Conservation (phyloP, 2,797 vertebrate species). For the Neopelma chrysocephalum region DNA sequence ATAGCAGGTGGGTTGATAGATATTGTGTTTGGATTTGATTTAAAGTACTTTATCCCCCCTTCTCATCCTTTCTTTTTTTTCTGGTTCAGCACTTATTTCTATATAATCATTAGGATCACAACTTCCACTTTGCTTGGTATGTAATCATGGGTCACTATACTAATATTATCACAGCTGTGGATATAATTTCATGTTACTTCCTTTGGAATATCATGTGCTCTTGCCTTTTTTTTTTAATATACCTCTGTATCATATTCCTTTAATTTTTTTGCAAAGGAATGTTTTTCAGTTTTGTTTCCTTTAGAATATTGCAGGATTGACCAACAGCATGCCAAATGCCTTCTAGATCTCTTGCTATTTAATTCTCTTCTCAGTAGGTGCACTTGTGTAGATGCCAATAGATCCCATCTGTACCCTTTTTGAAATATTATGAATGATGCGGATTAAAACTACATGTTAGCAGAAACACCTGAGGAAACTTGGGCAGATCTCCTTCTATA, state of each 20-base stretch:
- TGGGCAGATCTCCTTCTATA: not conserved
- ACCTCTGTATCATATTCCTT: not conserved
- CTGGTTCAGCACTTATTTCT: constrained; percentile 50
- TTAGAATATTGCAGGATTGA: not conserved
- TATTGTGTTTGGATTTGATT: constrained; percentile 47
- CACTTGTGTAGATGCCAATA: not conserved
- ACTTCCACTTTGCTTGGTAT: constrained; percentile 41
- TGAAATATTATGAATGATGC: not conserved
- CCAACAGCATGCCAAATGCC: not conserved
- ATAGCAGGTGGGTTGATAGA: constrained; percentile 51
- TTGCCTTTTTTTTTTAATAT: not conserved
- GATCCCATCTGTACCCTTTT: not conserved
- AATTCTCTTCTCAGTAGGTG: constrained; percentile 9
- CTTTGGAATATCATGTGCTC: not conserved
- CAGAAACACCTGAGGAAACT: not conserved
- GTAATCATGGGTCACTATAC: constrained; percentile 23
- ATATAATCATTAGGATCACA: constrained; percentile 46
- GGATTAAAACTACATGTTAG: not conserved
- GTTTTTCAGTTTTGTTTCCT: not conserved
- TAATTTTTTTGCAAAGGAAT: not conserved
- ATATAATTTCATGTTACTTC: constrained; percentile 5
- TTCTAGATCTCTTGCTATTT: constrained; percentile 29
- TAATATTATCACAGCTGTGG: constrained; percentile 69
- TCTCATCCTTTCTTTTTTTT: not conserved
- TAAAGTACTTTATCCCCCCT: constrained; percentile 33